A percentile compares a stretch with the other conserved stretches of the same genome.
Evolutionary conservation across 2,888 invertebrate genomes (phyloP).

Genomic region (Cantharis nigra): DNA sequence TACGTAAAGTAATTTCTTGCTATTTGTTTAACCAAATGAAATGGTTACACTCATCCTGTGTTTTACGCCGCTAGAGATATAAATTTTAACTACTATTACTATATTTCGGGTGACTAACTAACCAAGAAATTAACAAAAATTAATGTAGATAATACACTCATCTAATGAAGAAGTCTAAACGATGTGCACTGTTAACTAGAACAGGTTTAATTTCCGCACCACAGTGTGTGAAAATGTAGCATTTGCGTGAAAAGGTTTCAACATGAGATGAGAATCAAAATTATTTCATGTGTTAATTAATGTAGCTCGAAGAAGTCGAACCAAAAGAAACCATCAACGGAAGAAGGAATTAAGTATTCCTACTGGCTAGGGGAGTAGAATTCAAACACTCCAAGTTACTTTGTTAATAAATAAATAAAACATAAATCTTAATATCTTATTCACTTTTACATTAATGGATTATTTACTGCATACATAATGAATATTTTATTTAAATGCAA

Average conservation of each 20-base stretch:
- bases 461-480: background rate
- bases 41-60: background rate
- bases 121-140: constrained; percentile 20
- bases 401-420: background rate
- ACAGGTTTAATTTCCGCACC: constrained; percentile 34
- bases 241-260: constrained; percentile 20
- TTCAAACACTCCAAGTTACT: background rate
- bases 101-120: background rate
- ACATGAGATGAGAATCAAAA: constrained; percentile 30
- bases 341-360: background rate
- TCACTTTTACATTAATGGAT: background rate
- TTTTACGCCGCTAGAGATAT: background rate
- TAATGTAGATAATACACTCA: constrained; percentile 12
- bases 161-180: constrained; percentile 21
- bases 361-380: background rate
- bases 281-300: constrained; percentile 10
- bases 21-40: background rate
- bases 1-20: background rate
- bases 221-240: constrained; percentile 31
- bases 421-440: background rate
- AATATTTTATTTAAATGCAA: background rate
- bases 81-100: background rate
- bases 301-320: background rate
- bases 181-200: constrained; percentile 34
- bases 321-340: background rate